Evolutionary conservation across 2,888 invertebrate species (phyloP), one percentile per base, ranked within the genome.

Genomic region (Psylliodes chrysocephalus): DNA sequence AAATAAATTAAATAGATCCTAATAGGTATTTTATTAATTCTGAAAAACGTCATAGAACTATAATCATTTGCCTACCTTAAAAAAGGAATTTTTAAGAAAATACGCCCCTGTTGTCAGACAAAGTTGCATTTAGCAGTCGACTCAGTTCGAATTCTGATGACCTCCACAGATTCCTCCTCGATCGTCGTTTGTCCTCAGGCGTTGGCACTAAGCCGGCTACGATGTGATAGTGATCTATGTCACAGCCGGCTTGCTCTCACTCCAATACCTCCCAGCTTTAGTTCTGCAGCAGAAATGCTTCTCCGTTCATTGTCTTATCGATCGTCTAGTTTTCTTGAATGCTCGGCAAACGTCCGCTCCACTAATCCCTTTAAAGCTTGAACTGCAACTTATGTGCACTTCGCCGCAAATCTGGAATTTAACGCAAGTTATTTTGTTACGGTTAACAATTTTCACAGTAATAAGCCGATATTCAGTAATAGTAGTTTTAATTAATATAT

Each of bases 221-320:
- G 53, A 64, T 46, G 40, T 60, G 65, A 68, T 68, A 65, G 68
- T 60, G 65, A 68, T 68, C 65, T 68, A 57, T 60, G 30, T 33
- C 55, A 44, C 17, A 25, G 19, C 30, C 40, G 25, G 25, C 25
- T 51, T 33, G 12, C 12, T 51, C 10, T 28, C 28, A 19, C 40
- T 59, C 49, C 28, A 46, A 28, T 17, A 44, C 47, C 15, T 47
- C 19, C n/a, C 30, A 47, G 57, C 46, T 53, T 47, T 46, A 60
- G 35, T 60, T 53, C 33, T 53, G 54, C 53, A 53, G 46, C 38
- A 25, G 22, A 28, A 30, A 44, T 33, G 51, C 49, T 61, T 18
- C 49, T 28, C 30, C 51, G 61, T 35, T 51, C 62, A 62, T 62
- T 51, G 51, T 55, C 55, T 51, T 62, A 62, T 62, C 62, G 62